phyloP scores from a whole-genome alignment of 2,113 vertebrate species.

The Sturnus vulgaris region DNA sequence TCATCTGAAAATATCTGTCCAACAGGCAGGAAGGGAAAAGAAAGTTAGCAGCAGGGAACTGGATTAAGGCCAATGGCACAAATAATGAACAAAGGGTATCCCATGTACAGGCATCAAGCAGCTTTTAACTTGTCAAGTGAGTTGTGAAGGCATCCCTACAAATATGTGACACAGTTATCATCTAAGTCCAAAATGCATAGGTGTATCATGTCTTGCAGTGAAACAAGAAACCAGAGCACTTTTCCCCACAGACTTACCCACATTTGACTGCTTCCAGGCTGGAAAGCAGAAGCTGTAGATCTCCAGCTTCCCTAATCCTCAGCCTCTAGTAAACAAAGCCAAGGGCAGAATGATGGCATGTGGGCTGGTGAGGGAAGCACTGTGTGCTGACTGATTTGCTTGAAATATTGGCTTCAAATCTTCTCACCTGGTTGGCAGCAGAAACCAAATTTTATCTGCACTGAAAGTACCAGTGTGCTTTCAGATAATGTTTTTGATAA shows the following conservation, averaged over 20 bases:
- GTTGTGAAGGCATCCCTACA: background rate
- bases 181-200: background rate
- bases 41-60: conserved; percentile 1
- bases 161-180: background rate
- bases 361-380: background rate
- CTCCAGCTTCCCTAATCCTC: background rate
- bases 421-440: background rate
- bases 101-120: background rate
- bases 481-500: background rate
- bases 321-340: background rate
- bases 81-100: background rate
- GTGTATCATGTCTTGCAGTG: background rate
- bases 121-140: background rate
- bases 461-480: background rate
- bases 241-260: background rate
- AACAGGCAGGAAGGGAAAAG: background rate
- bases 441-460: background rate
- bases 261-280: background rate
- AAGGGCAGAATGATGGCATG: background rate
- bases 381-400: background rate
- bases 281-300: background rate
- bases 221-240: background rate
- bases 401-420: background rate
- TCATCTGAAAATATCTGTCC: conserved; percentile 17
- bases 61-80: background rate